These are phyloP conservation scores for Nephrotoma appendiculata DNA, from an alignment of 2,888 invertebrate species.

Conservation along the genomic window DNA sequence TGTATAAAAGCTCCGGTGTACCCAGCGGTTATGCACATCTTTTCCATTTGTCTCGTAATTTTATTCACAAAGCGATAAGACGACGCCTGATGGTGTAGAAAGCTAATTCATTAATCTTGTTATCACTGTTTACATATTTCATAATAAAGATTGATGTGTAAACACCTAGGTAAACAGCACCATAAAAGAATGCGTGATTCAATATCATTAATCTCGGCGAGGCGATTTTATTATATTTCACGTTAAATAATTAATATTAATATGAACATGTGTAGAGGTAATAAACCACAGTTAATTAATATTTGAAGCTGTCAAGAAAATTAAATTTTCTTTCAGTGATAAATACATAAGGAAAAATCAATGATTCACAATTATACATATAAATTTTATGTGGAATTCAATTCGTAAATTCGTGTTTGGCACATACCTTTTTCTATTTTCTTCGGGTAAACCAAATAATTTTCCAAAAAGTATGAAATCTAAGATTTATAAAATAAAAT, in stretches of 20 bases:
- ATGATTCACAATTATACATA: too few relatives aligned
- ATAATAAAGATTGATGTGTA: background rate
- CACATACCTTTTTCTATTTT: background rate
- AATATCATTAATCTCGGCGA: background rate
- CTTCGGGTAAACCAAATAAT: background rate
- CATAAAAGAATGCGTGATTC: background rate
- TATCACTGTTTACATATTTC: background rate
- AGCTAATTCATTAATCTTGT: background rate
- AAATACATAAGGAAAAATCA: background rate
- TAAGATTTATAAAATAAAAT: background rate
- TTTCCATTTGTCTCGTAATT: too few relatives aligned
- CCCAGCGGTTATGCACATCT: too few relatives aligned
- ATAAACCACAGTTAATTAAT: background rate
- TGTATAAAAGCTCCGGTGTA: too few relatives aligned
- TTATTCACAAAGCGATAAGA: background rate
- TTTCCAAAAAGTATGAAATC: background rate
- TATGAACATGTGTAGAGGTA: background rate
- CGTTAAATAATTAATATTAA: background rate
- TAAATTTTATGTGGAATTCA: background rate
- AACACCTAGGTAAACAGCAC: background rate
- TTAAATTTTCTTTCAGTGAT: too few relatives aligned
- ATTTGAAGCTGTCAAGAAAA: background rate
- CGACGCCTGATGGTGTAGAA: background rate
- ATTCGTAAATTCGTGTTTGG: background rate
- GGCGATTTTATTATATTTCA: background rate